phyloP scores from a whole-genome alignment of 2,113 vertebrate species.

The Mohoua ochrocephala region DNA sequence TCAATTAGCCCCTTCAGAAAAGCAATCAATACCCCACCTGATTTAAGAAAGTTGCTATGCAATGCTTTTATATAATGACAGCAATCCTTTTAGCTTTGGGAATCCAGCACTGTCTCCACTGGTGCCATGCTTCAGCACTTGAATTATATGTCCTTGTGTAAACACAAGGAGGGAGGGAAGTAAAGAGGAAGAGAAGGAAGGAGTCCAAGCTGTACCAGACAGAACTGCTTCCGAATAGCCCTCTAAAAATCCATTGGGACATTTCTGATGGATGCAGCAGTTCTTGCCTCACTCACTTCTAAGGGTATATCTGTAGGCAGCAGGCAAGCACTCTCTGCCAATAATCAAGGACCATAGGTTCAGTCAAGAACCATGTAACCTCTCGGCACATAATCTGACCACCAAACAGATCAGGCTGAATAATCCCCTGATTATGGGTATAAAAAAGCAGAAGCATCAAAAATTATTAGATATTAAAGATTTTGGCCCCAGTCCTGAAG shows the following conservation, averaged over 20 bases:
- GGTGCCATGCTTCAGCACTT: not conserved
- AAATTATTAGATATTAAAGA: not conserved
- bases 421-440: not conserved
- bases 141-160: not conserved
- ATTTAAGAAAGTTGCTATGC: constrained; percentile 20
- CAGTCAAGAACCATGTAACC: accelerated
- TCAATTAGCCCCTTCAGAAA: constrained; percentile 20
- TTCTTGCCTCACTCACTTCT: not conserved
- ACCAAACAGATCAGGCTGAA: not conserved
- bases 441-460: not conserved
- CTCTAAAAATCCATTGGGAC: not conserved
- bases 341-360: not conserved
- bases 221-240: not conserved
- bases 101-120: not conserved
- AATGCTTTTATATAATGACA: not conserved
- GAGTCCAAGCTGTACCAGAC: not conserved
- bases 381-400: not conserved
- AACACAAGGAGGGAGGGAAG: not conserved
- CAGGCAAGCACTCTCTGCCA: not conserved
- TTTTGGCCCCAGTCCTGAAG: not conserved
- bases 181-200: not conserved
- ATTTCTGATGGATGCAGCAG: not conserved
- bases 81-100: not conserved
- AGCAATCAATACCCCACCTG: not conserved
- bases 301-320: not conserved